These are phyloP conservation scores for Mythimna impura DNA, from an alignment of 2,888 invertebrate species.

Conservation along the genomic window DNA sequence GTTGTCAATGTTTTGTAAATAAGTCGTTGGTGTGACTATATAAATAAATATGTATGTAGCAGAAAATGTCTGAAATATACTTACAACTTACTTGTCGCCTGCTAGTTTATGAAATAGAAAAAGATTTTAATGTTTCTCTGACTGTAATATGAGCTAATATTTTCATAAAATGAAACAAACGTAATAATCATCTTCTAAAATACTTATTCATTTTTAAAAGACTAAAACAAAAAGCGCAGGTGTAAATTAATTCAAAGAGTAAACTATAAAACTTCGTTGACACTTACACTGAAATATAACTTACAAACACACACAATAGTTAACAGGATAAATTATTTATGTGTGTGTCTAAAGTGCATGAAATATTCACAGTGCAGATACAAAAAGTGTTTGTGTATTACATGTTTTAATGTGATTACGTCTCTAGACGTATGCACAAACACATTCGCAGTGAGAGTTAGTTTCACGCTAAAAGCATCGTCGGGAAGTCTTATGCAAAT, in stretches of 20 bases:
- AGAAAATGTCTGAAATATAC: no score
- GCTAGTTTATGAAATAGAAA: no score
- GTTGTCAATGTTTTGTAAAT: no score
- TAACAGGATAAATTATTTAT: not conserved
- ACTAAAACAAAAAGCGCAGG: not conserved
- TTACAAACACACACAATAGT: constrained; percentile 15
- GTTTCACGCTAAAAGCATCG: constrained; percentile 61
- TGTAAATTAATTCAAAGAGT: not conserved
- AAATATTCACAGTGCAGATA: constrained; percentile 1
- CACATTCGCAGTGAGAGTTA: constrained; percentile 50
- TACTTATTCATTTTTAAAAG: not conserved
- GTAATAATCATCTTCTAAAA: not conserved
- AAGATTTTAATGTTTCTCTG: no score
- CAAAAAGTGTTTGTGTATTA: constrained; percentile 24
- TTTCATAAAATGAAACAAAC: not conserved
- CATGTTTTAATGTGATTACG: constrained; percentile 53
- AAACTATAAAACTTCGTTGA: constrained; percentile 9
- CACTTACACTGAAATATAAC: constrained; percentile 8
- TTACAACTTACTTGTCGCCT: no score
- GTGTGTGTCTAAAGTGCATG: constrained; percentile 16
- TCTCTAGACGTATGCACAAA: constrained; percentile 39
- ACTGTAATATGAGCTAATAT: not conserved
- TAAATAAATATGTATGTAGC: no score
- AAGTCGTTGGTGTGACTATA: no score
- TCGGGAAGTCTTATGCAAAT: constrained; percentile 62